Evolutionary conservation across 2,797 vertebrate species (phyloP).

Genomic region (Tinamus major): DNA sequence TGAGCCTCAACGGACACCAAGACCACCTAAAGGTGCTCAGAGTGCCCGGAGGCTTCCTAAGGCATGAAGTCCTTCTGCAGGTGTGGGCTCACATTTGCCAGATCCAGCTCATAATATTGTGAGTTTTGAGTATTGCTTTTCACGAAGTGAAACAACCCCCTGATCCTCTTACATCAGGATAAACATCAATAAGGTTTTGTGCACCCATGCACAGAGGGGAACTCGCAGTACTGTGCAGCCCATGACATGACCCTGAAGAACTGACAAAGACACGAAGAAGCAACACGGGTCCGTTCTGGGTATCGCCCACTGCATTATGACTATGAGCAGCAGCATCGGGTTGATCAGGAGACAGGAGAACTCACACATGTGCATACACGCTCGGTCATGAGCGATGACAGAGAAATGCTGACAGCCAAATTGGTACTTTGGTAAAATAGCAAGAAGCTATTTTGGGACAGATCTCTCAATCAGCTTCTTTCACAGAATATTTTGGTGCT

Average conservation of each 20-base stretch:
- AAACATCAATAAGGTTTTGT: not conserved
- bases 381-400: not conserved
- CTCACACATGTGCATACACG: not conserved
- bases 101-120: not conserved
- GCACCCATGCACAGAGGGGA: not conserved
- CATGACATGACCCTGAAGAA: accelerated
- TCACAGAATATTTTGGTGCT: constrained; percentile 22
- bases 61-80: not conserved
- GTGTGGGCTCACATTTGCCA: not conserved
- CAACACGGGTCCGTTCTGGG: not conserved
- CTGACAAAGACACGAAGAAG: not conserved
- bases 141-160: not conserved
- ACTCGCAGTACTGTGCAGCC: not conserved
- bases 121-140: not conserved
- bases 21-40: not conserved
- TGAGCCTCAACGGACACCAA: not conserved
- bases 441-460: constrained; percentile 40
- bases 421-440: constrained; percentile 5
- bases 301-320: accelerated
- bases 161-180: not conserved
- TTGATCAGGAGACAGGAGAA: not conserved
- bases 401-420: not conserved
- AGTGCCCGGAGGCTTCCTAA: not conserved
- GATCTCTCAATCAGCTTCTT: constrained; percentile 5
- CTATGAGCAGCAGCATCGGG: not conserved